Conservation (phyloP, 2,797 vertebrate genomes). For the Catostomus latipinnis region DNA sequence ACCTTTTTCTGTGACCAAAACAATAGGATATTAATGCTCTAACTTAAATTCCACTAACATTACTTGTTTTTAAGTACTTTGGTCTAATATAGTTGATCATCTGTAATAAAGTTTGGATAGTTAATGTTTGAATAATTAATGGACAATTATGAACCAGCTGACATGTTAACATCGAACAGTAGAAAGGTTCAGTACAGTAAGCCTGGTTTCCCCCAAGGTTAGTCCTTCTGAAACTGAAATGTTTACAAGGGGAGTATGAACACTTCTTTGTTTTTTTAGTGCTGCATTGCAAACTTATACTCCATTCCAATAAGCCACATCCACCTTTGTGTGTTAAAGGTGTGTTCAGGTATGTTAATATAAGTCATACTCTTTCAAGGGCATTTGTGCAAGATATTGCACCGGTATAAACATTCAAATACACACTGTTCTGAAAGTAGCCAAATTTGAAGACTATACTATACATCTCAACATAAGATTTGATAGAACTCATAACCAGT, state of each 20-base stretch:
- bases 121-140: constrained; percentile 47
- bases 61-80: constrained; percentile 10
- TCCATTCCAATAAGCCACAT: too few species aligned
- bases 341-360: too few species aligned
- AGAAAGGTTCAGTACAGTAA: neutral
- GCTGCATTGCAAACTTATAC: neutral
- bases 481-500: too few species aligned
- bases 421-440: too few species aligned
- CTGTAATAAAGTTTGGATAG: constrained; percentile 47
- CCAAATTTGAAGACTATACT: too few species aligned
- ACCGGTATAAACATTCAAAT: too few species aligned
- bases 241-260: neutral
- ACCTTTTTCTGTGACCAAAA: constrained; percentile 40
- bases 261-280: neutral
- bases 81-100: neutral
- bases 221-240: neutral
- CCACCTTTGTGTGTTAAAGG: too few species aligned
- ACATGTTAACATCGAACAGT: neutral
- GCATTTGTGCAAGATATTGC: too few species aligned
- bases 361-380: too few species aligned
- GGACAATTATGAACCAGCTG: constrained; percentile 1
- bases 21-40: neutral
- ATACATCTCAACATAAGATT: too few species aligned
- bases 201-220: too few species aligned
- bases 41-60: neutral